Percentiles rank a stretch among this genome's conserved stretches.
Evolutionary conservation across 2,797 vertebrate species (phyloP).

Genomic region (Notoglanidium macrostoma): DNA sequence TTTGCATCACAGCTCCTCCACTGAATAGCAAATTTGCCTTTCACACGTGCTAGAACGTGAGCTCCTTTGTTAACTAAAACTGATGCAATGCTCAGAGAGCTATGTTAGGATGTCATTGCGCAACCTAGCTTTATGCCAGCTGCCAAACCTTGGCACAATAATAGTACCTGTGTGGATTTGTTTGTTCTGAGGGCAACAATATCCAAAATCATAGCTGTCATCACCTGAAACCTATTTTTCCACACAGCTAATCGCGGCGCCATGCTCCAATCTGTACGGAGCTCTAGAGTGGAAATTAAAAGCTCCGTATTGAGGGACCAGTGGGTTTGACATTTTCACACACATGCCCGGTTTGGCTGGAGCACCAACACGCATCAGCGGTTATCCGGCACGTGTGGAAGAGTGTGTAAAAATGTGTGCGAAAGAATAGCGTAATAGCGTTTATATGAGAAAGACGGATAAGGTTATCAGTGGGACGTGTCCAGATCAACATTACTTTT

Average conservation of each 20-base stretch:
- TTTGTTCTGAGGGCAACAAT: background rate
- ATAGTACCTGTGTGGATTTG: background rate
- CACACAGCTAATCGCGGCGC: background rate
- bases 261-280: conserved; percentile 14
- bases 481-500: background rate
- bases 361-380: conserved; percentile 55
- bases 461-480: conserved; percentile 3
- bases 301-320: conserved; percentile 49
- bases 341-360: conserved; percentile 43
- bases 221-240: conserved; percentile 1
- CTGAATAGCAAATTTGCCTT: conserved; percentile 32
- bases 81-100: conserved; percentile 9
- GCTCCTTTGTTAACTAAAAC: background rate
- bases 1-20: conserved; percentile 31
- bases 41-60: conserved; percentile 3
- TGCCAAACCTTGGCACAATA: background rate
- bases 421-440: background rate
- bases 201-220: background rate
- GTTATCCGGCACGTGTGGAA: conserved; percentile 19
- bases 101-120: background rate
- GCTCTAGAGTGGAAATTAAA: conserved; percentile 46
- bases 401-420: background rate
- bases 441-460: background rate
- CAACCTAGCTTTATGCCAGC: conserved; percentile 6
- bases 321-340: conserved; percentile 57